phyloP scores from a whole-genome alignment of 2,113 vertebrate genomes.

The Piliocolobus tephrosceles region DNA sequence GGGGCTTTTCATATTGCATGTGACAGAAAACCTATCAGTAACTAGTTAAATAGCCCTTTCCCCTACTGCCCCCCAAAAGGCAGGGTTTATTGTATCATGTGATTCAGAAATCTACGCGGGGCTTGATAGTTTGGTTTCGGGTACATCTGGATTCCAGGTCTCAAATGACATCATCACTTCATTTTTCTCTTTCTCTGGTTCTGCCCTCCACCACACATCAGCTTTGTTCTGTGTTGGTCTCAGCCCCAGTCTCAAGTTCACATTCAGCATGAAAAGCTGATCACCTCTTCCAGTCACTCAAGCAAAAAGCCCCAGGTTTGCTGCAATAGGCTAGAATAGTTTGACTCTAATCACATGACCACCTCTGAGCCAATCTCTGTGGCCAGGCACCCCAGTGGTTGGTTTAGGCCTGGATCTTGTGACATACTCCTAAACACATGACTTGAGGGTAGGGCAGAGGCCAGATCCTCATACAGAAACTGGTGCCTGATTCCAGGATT shows the following conservation, averaged over 20 bases:
- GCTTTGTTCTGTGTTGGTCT: neutral
- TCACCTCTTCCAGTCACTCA: neutral
- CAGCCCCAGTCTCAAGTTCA: neutral
- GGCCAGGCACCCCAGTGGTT: neutral
- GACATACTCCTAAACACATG: neutral
- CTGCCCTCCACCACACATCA: neutral
- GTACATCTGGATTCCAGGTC: neutral
- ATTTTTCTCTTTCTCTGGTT: neutral
- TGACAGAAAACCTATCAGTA: neutral
- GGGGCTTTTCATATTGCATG: neutral
- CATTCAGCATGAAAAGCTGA: neutral
- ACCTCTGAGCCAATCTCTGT: neutral
- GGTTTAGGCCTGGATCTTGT: neutral
- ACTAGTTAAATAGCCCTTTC: neutral
- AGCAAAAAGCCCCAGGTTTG: neutral
- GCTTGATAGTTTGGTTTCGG: neutral
- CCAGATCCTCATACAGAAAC: neutral
- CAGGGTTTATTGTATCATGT: fast-evolving
- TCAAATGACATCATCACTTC: neutral
- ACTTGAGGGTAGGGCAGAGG: neutral
- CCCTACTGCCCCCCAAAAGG: too few species aligned
- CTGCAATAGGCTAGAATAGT: neutral
- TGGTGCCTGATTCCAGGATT: neutral
- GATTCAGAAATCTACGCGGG: neutral
- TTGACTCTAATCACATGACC: neutral